phyloP scores from a whole-genome alignment of 2,888 invertebrate genomes.

The Xylocampa areola region DNA sequence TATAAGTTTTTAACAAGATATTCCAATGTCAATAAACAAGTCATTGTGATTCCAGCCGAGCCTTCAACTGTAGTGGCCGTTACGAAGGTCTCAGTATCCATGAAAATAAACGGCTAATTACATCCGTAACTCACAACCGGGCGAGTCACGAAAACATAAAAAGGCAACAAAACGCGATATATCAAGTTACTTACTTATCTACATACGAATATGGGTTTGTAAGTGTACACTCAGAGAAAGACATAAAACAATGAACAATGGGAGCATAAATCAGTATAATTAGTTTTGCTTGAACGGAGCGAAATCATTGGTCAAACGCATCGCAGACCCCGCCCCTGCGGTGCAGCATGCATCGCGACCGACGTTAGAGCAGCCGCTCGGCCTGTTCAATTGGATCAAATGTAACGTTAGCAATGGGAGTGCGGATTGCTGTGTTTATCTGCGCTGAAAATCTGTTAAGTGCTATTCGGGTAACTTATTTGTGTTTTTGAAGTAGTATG shows the following conservation, averaged over 20 bases:
- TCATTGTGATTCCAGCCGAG: constrained; percentile 8
- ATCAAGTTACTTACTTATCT: constrained; percentile 70
- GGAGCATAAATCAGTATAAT: constrained; percentile 98
- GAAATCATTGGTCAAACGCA: constrained; percentile 92
- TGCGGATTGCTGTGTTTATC: constrained; percentile 52
- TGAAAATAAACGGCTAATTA: constrained; percentile 62
- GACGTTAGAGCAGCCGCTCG: constrained; percentile 74
- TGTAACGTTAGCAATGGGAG: constrained; percentile 78
- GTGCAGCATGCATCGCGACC: constrained; percentile 64
- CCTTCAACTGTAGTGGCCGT: constrained; percentile 38
- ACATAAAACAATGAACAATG: constrained; percentile 96
- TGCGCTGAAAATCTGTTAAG: constrained; percentile 54
- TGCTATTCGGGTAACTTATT: constrained; percentile 52
- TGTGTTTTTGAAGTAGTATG: constrained; percentile 53
- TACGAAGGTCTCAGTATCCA: constrained; percentile 39
- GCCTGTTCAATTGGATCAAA: constrained; percentile 81
- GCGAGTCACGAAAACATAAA: constrained; percentile 63
- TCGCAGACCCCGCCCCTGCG: constrained; percentile 89
- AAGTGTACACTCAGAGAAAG: constrained; percentile 86
- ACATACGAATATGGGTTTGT: constrained; percentile 70
- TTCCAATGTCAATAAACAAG: constrained; percentile 5
- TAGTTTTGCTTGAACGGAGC: constrained; percentile 92
- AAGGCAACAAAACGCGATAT: constrained; percentile 66
- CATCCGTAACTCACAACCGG: constrained; percentile 58
- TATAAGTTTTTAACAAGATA: constrained; percentile 15